Conservation (phyloP, 2,888 invertebrate genomes). For the Pyrochroa serraticornis region DNA sequence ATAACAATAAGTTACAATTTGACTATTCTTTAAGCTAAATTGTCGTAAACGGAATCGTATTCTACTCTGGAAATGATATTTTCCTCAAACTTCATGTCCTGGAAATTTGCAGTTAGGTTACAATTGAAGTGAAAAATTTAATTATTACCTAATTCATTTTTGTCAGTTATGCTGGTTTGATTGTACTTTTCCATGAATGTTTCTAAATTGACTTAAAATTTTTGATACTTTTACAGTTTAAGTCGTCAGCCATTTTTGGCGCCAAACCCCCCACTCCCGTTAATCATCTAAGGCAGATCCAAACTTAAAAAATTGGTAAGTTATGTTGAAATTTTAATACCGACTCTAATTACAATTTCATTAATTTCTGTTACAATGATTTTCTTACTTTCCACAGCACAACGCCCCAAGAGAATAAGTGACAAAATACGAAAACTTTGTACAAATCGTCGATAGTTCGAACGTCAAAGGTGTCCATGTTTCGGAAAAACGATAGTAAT, state of each 20-base stretch:
- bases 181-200: no score
- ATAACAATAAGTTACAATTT: neutral
- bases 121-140: no score
- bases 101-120: no score
- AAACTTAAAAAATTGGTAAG: neutral
- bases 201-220: no score
- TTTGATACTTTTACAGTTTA: no score
- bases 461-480: constrained; percentile 33
- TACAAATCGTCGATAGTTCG: constrained; percentile 40
- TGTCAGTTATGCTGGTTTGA: no score
- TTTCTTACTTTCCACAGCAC: constrained; percentile 38
- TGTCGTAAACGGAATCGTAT: no score
- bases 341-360: neutral
- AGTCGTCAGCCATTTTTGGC: no score
- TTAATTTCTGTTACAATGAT: neutral
- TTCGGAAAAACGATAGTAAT: neutral
- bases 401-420: constrained; percentile 40
- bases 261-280: neutral
- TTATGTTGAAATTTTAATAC: neutral
- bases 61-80: no score
- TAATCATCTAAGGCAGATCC: neutral
- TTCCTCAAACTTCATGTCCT: no score
- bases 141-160: no score
- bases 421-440: constrained; percentile 40
- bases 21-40: no score